Evolutionary conservation across 2,888 invertebrate genomes (phyloP).

Genomic region (Conomelus anceps): DNA sequence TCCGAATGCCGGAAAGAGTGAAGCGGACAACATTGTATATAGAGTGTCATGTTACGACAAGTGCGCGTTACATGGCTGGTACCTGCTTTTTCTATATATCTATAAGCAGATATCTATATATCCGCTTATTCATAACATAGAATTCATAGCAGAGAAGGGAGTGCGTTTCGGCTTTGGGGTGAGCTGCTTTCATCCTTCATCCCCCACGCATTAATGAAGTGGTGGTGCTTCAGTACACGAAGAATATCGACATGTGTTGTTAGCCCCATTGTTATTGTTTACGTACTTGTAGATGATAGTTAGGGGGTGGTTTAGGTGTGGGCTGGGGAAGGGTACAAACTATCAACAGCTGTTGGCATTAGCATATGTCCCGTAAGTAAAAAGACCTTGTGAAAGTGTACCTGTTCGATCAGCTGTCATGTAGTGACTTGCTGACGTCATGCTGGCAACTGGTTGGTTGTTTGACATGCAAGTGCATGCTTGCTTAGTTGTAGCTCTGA

Average conservation of each 20-base stretch:
- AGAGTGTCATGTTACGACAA: neutral
- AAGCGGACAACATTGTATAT: no score
- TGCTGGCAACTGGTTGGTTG: neutral
- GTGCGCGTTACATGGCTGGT: neutral
- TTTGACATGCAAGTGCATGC: neutral
- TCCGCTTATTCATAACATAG: neutral
- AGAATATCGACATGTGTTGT: neutral
- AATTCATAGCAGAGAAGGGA: neutral
- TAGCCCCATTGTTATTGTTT: neutral
- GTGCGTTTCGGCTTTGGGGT: neutral
- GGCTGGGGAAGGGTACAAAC: neutral
- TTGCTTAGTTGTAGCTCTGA: neutral
- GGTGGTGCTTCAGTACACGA: no score
- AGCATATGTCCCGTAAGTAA: neutral
- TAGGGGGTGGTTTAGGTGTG: neutral
- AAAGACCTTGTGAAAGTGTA: no score
- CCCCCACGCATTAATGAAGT: neutral
- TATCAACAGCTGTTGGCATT: neutral
- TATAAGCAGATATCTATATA: no score
- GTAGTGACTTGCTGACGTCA: neutral
- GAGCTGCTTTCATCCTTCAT: neutral
- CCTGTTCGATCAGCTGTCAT: neutral
- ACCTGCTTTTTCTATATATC: no score
- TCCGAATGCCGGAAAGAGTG: neutral
- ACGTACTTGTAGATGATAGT: neutral